A percentile compares a stretch with the other conserved stretches of the same genome.
phyloP scores from a whole-genome alignment of 2,113 vertebrate species.

The Piaya cayana region DNA sequence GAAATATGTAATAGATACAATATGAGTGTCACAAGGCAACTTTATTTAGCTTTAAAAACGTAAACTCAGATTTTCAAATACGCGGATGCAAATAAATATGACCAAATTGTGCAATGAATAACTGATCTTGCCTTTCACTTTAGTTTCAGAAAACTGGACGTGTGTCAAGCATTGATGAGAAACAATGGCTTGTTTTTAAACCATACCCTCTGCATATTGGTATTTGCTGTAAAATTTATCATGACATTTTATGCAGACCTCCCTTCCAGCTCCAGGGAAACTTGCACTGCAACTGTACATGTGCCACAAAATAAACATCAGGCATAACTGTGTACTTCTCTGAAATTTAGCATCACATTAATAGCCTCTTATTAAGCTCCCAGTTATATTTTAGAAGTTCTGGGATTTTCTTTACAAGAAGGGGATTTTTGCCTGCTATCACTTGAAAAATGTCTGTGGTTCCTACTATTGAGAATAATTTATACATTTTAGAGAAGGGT shows the following conservation, averaged over 20 bases:
- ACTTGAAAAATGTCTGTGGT: neutral
- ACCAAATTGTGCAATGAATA: neutral
- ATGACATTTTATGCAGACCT: neutral
- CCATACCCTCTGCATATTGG: neutral
- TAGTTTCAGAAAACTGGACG: conserved; percentile 20
- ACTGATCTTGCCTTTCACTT: conserved; percentile 1
- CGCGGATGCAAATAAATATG: conserved; percentile 56
- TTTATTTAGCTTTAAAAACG: conserved; percentile 80
- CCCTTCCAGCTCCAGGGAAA: neutral
- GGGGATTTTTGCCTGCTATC: neutral
- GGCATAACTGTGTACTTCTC: neutral
- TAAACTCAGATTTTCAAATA: conserved; percentile 75
- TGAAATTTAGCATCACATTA: neutral
- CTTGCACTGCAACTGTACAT: neutral
- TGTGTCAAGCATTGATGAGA: conserved; percentile 8
- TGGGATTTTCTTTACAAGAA: conserved; percentile 9
- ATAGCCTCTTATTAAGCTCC: conserved; percentile 8
- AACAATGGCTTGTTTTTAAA: conserved; percentile 9
- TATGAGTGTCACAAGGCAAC: conserved; percentile 78
- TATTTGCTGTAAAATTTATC: neutral
- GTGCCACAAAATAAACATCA: neutral
- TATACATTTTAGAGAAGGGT: neutral
- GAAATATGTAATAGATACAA: conserved; percentile 87
- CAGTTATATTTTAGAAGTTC: neutral
- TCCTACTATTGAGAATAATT: neutral